Evolutionary conservation across 2,797 vertebrate species (phyloP), one percentile per base, ranked within the genome.

Genomic region (Furcifer pardalis): DNA sequence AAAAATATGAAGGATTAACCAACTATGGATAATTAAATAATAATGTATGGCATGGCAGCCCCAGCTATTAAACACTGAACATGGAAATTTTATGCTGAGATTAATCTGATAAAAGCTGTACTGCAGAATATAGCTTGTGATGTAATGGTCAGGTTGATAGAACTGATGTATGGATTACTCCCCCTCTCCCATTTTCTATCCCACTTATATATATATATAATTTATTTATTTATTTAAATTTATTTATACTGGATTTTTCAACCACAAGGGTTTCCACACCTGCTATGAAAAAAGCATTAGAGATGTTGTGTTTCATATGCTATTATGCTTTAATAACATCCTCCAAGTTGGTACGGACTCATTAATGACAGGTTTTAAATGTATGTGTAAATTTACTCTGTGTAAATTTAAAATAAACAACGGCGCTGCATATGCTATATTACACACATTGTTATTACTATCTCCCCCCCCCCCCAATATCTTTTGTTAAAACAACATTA

Each of bases 61-160:
- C 83, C 0, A 1, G 84, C 81, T 5, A 78, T 75, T 40, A 81
- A 87, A 63, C 35, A 60, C 83, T 87, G 91, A 74, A 86, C 91
- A 82, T 0, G 0, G 76, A 94, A 93, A 71, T 42, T 68, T 79
- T 85, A 59, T 78, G 49, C 82, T 72, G 60, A 88, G 85, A 89
- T 86, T 72, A 84, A 84, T 89, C 63, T 83, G 66, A 85, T 82
- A 89, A 90, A n/a, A 79, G 84, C 32, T 78, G 30, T 5, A 62
- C 79, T 89, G 80, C 88, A 89, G 87, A 84, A 49, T 37, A 5
- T 49, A 79, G 27, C 35, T 44, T 79, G 59, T 65, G 60, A 32
- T 6, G 68, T 21, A 74, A 79, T 79, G 72, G 35, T 49, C 68
- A 56, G 52, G 19, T 13, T 56, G 52, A 56, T 35, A 13, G 27